Evolutionary conservation across 2,888 invertebrate species (phyloP).

Genomic region (Chaitophorus viminalis): DNA sequence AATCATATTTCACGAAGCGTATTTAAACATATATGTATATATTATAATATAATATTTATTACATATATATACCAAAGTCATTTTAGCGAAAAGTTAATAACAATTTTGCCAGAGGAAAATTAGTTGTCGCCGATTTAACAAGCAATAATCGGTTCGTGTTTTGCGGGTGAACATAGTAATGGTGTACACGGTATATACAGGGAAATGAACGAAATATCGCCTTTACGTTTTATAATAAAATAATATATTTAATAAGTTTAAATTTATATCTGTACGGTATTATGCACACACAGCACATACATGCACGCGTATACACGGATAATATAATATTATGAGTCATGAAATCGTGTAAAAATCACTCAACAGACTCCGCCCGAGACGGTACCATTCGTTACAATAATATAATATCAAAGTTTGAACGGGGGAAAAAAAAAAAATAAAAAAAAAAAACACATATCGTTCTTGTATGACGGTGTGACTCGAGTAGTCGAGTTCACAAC

Average conservation of each 20-base stretch:
- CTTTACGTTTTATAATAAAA: neutral
- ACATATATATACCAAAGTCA: neutral
- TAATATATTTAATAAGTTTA: neutral
- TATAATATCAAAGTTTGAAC: neutral
- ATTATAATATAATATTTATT: too few relatives aligned
- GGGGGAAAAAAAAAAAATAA: neutral
- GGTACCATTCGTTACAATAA: neutral
- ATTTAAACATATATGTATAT: neutral
- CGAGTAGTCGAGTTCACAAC: too few relatives aligned
- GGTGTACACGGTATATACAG: neutral
- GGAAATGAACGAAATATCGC: slow-evolving; percentile 24
- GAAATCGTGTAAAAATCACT: slow-evolving; percentile 8
- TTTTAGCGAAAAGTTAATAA: slow-evolving; percentile 53
- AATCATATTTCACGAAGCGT: too few relatives aligned
- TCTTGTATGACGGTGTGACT: neutral
- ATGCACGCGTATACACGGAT: neutral
- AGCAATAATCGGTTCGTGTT: slow-evolving; percentile 43
- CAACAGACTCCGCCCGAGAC: slow-evolving; percentile 8
- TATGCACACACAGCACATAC: too few relatives aligned
- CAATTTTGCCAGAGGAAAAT: slow-evolving; percentile 55
- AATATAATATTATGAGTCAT: neutral
- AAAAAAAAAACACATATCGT: neutral
- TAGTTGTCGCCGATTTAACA: slow-evolving; percentile 42
- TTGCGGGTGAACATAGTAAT: neutral
- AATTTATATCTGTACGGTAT: neutral